Percentiles rank a stretch among this genome's conserved stretches.
Conservation (phyloP, 2,797 vertebrate species). For the Enteromius paludinosus region DNA sequence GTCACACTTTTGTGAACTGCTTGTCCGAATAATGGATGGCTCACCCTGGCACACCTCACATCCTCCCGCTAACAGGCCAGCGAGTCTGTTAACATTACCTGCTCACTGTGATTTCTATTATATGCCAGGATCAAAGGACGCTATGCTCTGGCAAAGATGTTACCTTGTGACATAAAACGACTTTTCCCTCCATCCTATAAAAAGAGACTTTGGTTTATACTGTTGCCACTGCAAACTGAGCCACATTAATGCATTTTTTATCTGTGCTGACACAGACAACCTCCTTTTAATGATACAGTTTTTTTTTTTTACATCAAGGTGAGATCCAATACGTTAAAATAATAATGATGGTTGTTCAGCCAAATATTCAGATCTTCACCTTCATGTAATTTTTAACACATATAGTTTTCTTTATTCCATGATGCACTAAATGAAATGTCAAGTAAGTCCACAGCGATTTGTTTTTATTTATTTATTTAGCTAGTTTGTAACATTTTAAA, state of each 20-base stretch:
- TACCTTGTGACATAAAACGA: constrained; percentile 38
- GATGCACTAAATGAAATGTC: background rate
- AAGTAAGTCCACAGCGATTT: background rate
- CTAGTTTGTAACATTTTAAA: background rate
- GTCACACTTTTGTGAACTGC: constrained; percentile 52
- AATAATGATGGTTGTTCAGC: background rate
- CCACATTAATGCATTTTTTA: constrained; percentile 22
- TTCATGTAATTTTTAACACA: background rate
- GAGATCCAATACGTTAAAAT: background rate
- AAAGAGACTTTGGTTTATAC: constrained; percentile 49
- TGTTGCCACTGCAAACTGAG: constrained; percentile 27
- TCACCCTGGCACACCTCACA: constrained; percentile 51
- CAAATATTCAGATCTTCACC: constrained; percentile 2
- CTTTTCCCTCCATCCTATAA: constrained; percentile 44
- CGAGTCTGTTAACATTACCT: constrained; percentile 53
- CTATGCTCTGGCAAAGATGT: constrained; percentile 53
- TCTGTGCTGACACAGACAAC: constrained; percentile 22
- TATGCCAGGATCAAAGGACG: constrained; percentile 49
- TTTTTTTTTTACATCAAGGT: constrained; percentile 12
- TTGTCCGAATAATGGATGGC: constrained; percentile 52
- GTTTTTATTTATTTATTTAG: background rate
- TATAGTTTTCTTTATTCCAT: background rate
- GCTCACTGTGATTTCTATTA: constrained; percentile 58
- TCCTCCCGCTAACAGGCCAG: constrained; percentile 42
- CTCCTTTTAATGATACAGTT: background rate